phyloP scores from a whole-genome alignment of 2,113 vertebrate genomes.

The Pygoscelis adeliae region DNA sequence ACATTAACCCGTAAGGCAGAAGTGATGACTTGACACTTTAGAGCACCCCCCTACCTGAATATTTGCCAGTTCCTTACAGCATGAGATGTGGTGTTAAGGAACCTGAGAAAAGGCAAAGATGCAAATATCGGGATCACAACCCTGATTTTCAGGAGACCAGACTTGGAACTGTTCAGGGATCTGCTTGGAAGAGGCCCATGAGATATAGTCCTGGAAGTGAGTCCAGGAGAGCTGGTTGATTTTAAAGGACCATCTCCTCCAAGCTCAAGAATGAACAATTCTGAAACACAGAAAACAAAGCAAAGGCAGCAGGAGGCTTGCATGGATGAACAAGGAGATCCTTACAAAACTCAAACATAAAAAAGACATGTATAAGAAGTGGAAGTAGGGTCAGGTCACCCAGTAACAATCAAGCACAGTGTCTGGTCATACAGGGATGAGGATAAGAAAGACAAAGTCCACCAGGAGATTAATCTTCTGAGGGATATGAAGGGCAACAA shows the following conservation, averaged over 20 bases:
- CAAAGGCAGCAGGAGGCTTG: not conserved
- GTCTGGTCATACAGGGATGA: not conserved
- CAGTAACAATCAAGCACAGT: not conserved
- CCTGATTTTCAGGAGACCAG: not conserved
- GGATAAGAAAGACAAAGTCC: not conserved
- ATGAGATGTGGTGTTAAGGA: not conserved
- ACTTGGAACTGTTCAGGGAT: not conserved
- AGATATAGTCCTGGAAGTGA: not conserved
- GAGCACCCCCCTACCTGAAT: accelerated
- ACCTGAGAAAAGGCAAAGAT: not conserved
- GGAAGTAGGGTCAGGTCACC: not conserved
- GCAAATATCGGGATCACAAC: not conserved
- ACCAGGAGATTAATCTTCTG: not conserved
- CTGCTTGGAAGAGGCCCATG: not conserved
- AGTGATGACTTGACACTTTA: not conserved
- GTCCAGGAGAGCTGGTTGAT: not conserved
- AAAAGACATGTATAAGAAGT: not conserved
- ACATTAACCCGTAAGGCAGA: not conserved
- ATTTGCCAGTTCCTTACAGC: not conserved
- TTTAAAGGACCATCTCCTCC: not conserved
- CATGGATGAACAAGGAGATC: not conserved
- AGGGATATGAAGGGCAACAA: not conserved
- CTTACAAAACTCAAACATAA: not conserved
- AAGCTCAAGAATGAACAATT: not conserved
- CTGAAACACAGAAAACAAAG: not conserved